Evolutionary conservation across 1,140 invertebrate species (phyloP), one percentile per base, ranked within the genome.

Genomic region (Tetranychus cinnabarinus): DNA sequence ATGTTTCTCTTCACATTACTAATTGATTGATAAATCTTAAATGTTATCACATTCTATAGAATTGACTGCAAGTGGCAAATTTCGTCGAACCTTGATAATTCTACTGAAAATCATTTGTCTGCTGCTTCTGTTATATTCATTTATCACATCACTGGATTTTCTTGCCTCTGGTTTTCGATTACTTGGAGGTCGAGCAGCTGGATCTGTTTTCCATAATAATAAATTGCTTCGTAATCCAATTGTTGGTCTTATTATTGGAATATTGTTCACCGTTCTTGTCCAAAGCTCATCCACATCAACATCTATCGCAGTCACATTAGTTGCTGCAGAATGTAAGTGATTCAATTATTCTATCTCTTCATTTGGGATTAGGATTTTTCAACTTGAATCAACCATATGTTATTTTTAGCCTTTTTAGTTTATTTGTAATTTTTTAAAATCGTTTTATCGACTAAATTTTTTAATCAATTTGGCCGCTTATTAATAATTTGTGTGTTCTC

Each of bases 211-310:
- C 56, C 61, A 67, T 7, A 65, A 79, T 47, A 78, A 69, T 64
- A 69, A 72, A 7, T 64, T 80, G 4, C 67, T 80, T 13, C 56
- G 68, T 39, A 80, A 80, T 68, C 79, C 79, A 3, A 70, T 80
- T 23, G 75, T 72, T 0, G 72, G 72, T 1, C 70, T 79, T 55
- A 78, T 81, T 74, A 74, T 81, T 50, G 79, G 80, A 12, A 74
- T 81, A 56, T 66, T 81, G 61, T 74, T 75, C 2, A 81, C 80
- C 0, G 78, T 81, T 0, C 67, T 81, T 2, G 73, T 82, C 6
- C 80, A 82, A 69, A 77, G 75, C 66, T 78, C 77, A 10, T 78
- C 77, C 6, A 81, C 80, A 2, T 76, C 78, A 2, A 80, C 77
- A 0, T 79, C 77, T 2, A 78, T 81, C 35, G 70, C 81, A 35